These are phyloP conservation scores for Nesidiocoris tenuis DNA, from an alignment of 2,888 invertebrate genomes.

Conservation along the genomic window DNA sequence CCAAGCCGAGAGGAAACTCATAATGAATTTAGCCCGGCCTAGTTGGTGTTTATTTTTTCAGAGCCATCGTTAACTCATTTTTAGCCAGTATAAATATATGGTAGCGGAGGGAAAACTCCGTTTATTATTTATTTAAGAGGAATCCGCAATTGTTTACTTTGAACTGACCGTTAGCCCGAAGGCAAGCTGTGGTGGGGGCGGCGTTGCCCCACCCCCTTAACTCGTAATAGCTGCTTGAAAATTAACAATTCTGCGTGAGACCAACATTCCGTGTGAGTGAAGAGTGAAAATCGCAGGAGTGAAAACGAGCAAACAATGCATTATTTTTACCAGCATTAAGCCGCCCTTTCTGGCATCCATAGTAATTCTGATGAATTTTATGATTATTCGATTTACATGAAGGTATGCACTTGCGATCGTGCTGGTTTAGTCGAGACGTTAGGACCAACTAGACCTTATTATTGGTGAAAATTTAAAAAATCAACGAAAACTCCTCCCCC, in stretches of 20 bases:
- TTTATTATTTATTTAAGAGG: neutral
- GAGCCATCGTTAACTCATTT: neutral
- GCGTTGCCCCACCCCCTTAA: neutral
- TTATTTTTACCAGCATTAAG: too few relatives aligned
- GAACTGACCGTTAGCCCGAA: neutral
- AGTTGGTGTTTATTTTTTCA: neutral
- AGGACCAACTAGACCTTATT: too few relatives aligned
- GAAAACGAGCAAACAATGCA: neutral
- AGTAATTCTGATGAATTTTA: too few relatives aligned
- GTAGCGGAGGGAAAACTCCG: neutral
- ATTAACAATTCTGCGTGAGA: neutral
- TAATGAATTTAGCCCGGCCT: too few relatives aligned
- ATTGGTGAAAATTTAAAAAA: too few relatives aligned
- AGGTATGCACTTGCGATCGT: too few relatives aligned
- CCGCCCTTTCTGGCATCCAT: too few relatives aligned
- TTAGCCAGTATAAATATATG: too few relatives aligned
- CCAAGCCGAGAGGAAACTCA: too few relatives aligned
- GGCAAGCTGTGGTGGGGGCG: neutral
- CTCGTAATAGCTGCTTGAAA: neutral
- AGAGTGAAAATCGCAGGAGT: neutral
- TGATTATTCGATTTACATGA: too few relatives aligned
- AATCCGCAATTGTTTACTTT: neutral
- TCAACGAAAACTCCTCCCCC: too few relatives aligned
- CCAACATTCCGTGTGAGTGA: neutral
- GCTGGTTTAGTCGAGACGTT: too few relatives aligned